Evolutionary conservation across 1,140 invertebrate genomes (phyloP), one percentile per base, ranked within the genome.

Genomic region (Cydia amplana): DNA sequence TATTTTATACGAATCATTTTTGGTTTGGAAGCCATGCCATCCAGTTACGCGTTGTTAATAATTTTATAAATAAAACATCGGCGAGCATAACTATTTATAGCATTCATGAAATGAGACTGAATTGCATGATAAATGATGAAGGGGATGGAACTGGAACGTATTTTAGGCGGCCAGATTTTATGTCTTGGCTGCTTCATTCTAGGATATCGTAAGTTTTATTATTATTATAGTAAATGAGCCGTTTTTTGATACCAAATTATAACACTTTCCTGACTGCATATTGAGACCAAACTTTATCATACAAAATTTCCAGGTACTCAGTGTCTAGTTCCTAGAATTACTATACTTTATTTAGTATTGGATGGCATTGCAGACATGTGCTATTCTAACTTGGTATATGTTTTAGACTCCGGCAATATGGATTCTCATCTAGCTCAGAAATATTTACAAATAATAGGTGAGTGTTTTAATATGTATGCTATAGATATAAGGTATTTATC

Each of bases 361-460:
- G 51, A 2, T 18, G 7, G 14, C 4, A 18, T n/a, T 16, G n/a
- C n/a, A 60, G n/a, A 6, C 18, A 60, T n/a, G n/a, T n/a, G n/a
- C n/a, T n/a, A 20, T 60, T 60, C 51, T 60, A 60, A 23, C 9
- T 23, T 23, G 5, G 20, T 60, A 23, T 2, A 60, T 60, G 9
- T 60, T 60, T 60, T 60, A 60, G 55, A 60, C 10, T 10, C 55
- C 9, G 55, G 20, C 55, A 23, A 60, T 60, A 60, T 60, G 55
- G 20, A 60, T 12, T 23, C 55, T 23, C 55, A 60, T 60, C n/a
- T 23, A 23, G 55, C 20, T 60, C 55, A 60, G 4, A 60, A 60
- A 23, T 60, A 60, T 60, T 20, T 60, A 23, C 20, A 18, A 60
- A 23, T 60, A 60, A 60, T 60, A 60, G 55, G 55, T 60, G n/a